phyloP scores from a whole-genome alignment of 64 coral and sea anemone genomes.

The Porites lutea region DNA sequence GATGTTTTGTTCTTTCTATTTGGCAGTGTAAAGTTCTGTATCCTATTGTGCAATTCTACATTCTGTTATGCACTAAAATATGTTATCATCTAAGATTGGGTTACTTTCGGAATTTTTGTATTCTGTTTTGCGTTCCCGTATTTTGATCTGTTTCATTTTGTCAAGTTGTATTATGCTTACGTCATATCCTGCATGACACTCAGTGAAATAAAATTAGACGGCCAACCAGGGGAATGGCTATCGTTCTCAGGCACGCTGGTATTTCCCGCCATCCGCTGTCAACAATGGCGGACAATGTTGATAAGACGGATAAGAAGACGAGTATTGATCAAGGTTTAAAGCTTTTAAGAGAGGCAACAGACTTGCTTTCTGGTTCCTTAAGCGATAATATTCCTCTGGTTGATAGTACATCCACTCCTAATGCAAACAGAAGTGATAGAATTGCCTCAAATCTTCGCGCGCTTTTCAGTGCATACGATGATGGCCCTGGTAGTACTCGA shows the following conservation, averaged over 20 bases:
- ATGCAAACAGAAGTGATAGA: slow-evolving; percentile 36
- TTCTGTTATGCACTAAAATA: neutral
- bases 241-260: neutral
- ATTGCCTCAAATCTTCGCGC: slow-evolving; percentile 43
- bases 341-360: slow-evolving; percentile 20
- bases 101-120: neutral
- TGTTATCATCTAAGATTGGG: no score
- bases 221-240: neutral
- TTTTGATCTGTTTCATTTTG: neutral
- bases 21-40: slow-evolving; percentile 8
- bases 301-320: neutral
- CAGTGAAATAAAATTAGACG: neutral
- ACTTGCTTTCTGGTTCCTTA: slow-evolving; percentile 10
- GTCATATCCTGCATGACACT: neutral
- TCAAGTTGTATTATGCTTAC: neutral
- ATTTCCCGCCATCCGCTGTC: no score
- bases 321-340: neutral
- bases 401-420: slow-evolving; percentile 21
- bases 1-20: neutral
- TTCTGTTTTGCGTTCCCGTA: neutral
- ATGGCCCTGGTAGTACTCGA: slow-evolving; percentile 32
- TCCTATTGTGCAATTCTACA: neutral
- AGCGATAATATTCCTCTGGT: neutral
- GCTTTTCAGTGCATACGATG: neutral
- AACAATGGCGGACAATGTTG: no score